Evolutionary conservation across 2,797 vertebrate species (phyloP).

Genomic region (Sebastes wilsoni): DNA sequence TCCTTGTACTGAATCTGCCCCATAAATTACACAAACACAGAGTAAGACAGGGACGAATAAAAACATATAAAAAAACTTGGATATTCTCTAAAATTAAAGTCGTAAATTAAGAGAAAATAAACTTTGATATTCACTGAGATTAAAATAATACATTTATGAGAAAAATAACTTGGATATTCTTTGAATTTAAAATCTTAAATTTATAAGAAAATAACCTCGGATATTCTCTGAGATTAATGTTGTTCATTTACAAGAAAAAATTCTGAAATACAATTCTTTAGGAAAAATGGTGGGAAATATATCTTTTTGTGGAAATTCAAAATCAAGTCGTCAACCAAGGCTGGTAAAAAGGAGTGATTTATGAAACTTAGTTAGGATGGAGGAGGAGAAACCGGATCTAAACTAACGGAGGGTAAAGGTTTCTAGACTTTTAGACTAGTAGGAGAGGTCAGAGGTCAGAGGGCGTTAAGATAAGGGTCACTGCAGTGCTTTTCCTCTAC

Average conservation of each 20-base stretch:
- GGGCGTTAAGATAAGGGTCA: conserved; percentile 9
- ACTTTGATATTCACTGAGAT: too few species aligned
- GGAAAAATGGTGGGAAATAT: background rate
- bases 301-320: background rate
- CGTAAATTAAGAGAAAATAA: too few species aligned
- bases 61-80: too few species aligned
- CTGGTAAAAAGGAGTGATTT: background rate
- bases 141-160: too few species aligned
- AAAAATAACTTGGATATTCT: too few species aligned
- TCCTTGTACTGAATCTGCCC: conserved; percentile 96
- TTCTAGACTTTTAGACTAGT: background rate
- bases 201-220: too few species aligned
- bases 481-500: conserved; percentile 78
- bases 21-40: conserved; percentile 51
- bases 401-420: too few species aligned
- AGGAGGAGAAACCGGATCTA: background rate
- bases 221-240: too few species aligned
- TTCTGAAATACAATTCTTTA: background rate
- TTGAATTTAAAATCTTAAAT: too few species aligned
- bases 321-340: background rate
- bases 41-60: conserved; percentile 34
- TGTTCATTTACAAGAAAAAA: too few species aligned
- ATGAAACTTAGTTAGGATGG: background rate
- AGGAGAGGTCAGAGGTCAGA: background rate
- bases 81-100: too few species aligned